Base-by-base conservation (phyloP, 2,888 invertebrate genomes). In the Spatulosminthurus flaviceps region DNA sequence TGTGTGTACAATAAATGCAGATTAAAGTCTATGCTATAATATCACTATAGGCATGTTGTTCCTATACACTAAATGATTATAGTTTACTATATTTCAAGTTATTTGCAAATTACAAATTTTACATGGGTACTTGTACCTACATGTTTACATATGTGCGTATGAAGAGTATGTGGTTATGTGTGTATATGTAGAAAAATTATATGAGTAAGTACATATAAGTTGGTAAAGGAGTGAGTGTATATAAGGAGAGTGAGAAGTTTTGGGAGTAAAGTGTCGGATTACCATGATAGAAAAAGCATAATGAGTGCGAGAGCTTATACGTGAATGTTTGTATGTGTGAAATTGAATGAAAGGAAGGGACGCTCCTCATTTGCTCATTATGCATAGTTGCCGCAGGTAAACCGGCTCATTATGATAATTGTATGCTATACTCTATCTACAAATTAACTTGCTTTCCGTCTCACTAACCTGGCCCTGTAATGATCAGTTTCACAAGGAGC, bases 401-500 rank as follows among this genome's bases (percentile, higher is more conserved):
- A 71, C 70, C 70, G 70, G 70, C 70, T 71, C 70, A 71, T 71
- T 71, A 71, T 71, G 69, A 69, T 69, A 69, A 69, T 69, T 69
- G 69, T 34, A 71, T 71, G 41, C 70, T 41, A 21, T 71, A 22
- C 70, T 71, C 70, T 71, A 71, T 71, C 70, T 71, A 71, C 70
- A 71, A 71, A 71, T 71, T 71, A 71, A 71, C 70, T 71, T 41
- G 41, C 70, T 41, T 71, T 71, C 70, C 70, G 70, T 71, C 70
- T 71, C 70, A 71, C 70, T 71, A 71, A 71, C 70, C 42, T 71
- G 70, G 70, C 41, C 70, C 70, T 71, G 34, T 67, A 67, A 67
- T 67, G 67, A 67, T 67, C 67, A 67, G 24, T 67, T 67, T 67
- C 67, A 24, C 67, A 19, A 34, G 41, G 70, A 71, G 42, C 29